A percentile compares a stretch with the other conserved stretches of the same genome.
These are phyloP conservation scores for Centropyge bicolor DNA, from an alignment of 2,797 vertebrate genomes.

Conservation along the genomic window DNA sequence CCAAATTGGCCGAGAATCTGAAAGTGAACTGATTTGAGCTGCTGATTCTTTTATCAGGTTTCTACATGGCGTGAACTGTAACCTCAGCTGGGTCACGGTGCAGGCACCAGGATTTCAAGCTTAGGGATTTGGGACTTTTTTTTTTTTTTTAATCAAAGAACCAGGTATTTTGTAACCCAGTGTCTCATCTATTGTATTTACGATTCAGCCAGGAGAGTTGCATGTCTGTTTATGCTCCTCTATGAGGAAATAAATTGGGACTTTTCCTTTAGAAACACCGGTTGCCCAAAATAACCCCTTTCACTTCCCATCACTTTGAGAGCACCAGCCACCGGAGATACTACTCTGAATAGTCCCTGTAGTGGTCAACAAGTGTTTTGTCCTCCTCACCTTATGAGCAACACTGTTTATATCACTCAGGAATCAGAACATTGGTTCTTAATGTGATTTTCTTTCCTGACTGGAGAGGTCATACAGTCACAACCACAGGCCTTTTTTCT, in stretches of 20 bases:
- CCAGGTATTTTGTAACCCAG: background rate
- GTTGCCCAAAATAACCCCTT: conserved; percentile 21
- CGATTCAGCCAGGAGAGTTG: background rate
- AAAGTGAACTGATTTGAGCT: background rate
- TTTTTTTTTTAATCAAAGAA: background rate
- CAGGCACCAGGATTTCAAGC: background rate
- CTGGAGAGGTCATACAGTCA: background rate
- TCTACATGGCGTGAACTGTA: background rate
- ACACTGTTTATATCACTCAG: background rate
- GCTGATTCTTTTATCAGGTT: background rate
- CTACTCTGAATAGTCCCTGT: conserved; percentile 17
- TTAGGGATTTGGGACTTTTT: background rate
- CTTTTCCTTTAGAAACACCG: background rate
- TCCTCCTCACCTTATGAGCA: conserved; percentile 9
- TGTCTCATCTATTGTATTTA: background rate
- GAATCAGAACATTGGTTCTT: conserved; percentile 14
- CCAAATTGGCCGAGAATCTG: background rate
- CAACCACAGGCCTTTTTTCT: background rate
- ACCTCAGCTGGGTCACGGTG: background rate
- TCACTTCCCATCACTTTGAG: conserved; percentile 1
- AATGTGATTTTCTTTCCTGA: background rate
- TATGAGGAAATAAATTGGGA: background rate
- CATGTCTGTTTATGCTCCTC: background rate
- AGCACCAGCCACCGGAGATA: background rate
- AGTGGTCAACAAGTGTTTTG: background rate